Evolutionary conservation across 35 echinoderm and acorn worm genomes (phyloP).

Genomic region (Nesometra sesokonis): DNA sequence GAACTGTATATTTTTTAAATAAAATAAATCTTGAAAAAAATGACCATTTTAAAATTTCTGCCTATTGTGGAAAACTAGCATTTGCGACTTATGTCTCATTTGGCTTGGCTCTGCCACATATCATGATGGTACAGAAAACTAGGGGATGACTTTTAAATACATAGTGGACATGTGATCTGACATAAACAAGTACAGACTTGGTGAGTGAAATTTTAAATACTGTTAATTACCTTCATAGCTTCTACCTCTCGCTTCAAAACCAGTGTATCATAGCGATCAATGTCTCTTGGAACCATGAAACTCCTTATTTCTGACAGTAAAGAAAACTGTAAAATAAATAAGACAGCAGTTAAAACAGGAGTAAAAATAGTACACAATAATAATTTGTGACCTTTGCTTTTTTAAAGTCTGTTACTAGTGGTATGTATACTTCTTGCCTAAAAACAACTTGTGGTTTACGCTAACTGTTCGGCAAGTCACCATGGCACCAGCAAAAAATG

Average conservation of each 20-base stretch:
- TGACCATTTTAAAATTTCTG: too few relatives aligned
- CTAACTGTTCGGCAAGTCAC: too few relatives aligned
- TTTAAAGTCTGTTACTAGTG: too few relatives aligned
- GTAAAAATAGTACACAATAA: neutral
- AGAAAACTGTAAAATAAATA: constrained; percentile 69
- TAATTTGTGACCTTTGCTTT: too few relatives aligned
- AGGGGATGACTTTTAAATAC: neutral
- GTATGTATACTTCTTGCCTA: neutral
- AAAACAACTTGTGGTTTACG: too few relatives aligned
- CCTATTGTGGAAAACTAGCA: too few relatives aligned
- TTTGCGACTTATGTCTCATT: too few relatives aligned
- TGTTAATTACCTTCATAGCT: constrained; percentile 68
- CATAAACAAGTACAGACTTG: neutral
- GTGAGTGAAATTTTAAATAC: neutral
- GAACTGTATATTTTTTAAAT: too few relatives aligned
- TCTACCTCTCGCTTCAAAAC: constrained; percentile 88
- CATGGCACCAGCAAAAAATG: too few relatives aligned
- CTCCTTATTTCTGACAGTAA: constrained; percentile 74
- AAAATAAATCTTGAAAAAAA: too few relatives aligned
- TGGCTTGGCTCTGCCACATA: too few relatives aligned
- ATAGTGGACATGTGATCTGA: neutral
- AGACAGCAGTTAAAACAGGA: neutral
- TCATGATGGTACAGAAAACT: neutral
- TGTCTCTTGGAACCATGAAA: constrained; percentile 73
- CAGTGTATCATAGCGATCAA: constrained; percentile 81